These are phyloP conservation scores for Thymelicus lineola DNA, from an alignment of 2,888 invertebrate genomes.

Conservation along the genomic window DNA sequence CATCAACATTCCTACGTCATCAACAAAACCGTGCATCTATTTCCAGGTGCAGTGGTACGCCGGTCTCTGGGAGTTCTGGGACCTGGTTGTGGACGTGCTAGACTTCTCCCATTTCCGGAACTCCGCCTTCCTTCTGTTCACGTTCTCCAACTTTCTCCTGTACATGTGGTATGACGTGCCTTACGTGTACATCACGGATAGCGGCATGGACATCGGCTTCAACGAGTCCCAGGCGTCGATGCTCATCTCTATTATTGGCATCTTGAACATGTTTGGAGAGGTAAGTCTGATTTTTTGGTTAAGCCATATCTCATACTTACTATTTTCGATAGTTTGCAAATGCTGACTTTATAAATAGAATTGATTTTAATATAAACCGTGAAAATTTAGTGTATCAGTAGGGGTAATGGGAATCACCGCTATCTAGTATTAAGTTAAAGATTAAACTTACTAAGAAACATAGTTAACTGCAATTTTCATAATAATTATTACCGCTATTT, in stretches of 20 bases:
- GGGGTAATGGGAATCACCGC: too few relatives aligned
- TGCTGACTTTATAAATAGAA: too few relatives aligned
- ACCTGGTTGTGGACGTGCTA: slow-evolving; percentile 90
- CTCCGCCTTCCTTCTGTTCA: slow-evolving; percentile 90
- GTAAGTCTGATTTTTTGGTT: slow-evolving; percentile 73
- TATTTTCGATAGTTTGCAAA: too few relatives aligned
- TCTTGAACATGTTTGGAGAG: slow-evolving; percentile 95
- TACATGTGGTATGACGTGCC: slow-evolving; percentile 98
- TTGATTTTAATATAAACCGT: too few relatives aligned
- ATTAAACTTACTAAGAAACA: too few relatives aligned
- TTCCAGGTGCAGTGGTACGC: slow-evolving; percentile 88
- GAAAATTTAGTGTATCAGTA: too few relatives aligned
- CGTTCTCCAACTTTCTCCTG: slow-evolving; percentile 94
- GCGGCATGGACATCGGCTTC: slow-evolving; percentile 89
- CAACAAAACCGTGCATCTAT: background rate
- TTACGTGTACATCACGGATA: slow-evolving; percentile 95
- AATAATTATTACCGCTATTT: too few relatives aligned
- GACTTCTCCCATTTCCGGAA: slow-evolving; percentile 93
- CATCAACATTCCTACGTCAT: too few relatives aligned
- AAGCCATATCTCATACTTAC: too few relatives aligned
- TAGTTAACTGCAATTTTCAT: too few relatives aligned
- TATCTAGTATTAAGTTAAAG: too few relatives aligned
- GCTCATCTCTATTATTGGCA: slow-evolving; percentile 94
- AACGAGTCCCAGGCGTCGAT: slow-evolving; percentile 90
- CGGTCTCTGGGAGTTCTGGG: slow-evolving; percentile 91